Evolutionary conservation across 2,797 vertebrate species (phyloP).

Genomic region (Rhinatrema bivittatum): DNA sequence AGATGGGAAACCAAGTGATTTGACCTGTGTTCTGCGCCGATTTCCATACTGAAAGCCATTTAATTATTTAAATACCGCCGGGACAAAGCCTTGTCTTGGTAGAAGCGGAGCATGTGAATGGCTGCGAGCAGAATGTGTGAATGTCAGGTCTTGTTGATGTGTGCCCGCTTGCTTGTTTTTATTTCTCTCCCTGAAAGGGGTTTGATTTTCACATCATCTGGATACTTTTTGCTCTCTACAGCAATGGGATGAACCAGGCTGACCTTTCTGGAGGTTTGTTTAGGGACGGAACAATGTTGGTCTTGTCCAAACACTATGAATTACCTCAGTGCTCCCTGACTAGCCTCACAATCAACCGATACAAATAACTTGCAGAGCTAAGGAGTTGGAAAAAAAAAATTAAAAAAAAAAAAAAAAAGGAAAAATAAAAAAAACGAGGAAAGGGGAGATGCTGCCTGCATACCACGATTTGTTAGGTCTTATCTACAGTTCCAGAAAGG

Average conservation of each 20-base stretch:
- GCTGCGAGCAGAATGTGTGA: neutral
- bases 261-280: conserved; percentile 47
- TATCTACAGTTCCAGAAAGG: too few species aligned
- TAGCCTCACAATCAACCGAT: conserved; percentile 37
- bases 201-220: conserved; percentile 50
- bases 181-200: conserved; percentile 5
- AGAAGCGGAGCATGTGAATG: conserved; percentile 9
- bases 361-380: conserved; percentile 22
- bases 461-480: too few species aligned
- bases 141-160: conserved; percentile 7
- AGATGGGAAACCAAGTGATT: conserved; percentile 1
- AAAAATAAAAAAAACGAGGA: too few species aligned
- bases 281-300: conserved; percentile 47
- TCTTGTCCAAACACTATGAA: conserved; percentile 49
- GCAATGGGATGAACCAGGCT: conserved; percentile 38
- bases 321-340: conserved; percentile 31
- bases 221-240: conserved; percentile 31
- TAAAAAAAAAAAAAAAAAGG: too few species aligned
- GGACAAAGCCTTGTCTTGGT: neutral
- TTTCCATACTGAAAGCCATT: conserved; percentile 7
- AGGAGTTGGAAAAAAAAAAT: too few species aligned
- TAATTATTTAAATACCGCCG: conserved; percentile 5
- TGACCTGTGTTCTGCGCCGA: neutral
- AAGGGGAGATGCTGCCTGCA: too few species aligned
- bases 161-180: neutral